These are phyloP conservation scores for Apteryx mantelli DNA, from an alignment of 2,113 vertebrate genomes.

Conservation along the genomic window DNA sequence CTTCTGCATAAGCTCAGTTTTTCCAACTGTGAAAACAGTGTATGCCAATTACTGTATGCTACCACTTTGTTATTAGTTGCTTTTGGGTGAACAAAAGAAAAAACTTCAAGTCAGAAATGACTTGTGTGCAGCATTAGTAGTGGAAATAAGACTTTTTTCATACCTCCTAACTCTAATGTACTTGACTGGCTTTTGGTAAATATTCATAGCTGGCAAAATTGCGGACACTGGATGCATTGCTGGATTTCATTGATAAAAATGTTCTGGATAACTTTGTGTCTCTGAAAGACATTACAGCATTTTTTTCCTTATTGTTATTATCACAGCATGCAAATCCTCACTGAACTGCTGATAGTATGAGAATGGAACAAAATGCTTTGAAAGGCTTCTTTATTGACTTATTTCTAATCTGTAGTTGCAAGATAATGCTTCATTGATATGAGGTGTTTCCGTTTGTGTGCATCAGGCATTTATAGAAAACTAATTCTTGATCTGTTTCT, in stretches of 20 bases:
- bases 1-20: neutral
- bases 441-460: neutral
- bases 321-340: fast-evolving
- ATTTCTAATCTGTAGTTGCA: neutral
- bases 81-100: neutral
- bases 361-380: neutral
- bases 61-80: neutral
- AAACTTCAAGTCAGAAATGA: neutral
- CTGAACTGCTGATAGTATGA: neutral
- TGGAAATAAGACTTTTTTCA: neutral
- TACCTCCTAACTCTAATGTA: neutral
- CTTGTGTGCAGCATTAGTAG: neutral
- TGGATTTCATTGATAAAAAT: conserved; percentile 15
- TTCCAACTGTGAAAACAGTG: neutral
- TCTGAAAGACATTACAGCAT: neutral
- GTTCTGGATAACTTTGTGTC: neutral
- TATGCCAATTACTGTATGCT: neutral
- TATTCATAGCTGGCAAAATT: neutral
- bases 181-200: neutral
- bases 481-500: neutral
- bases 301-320: neutral
- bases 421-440: neutral
- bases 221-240: neutral
- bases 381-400: neutral
- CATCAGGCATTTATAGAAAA: neutral